Conservation (phyloP, 2,113 vertebrate genomes). For the Scopus umbretta region DNA sequence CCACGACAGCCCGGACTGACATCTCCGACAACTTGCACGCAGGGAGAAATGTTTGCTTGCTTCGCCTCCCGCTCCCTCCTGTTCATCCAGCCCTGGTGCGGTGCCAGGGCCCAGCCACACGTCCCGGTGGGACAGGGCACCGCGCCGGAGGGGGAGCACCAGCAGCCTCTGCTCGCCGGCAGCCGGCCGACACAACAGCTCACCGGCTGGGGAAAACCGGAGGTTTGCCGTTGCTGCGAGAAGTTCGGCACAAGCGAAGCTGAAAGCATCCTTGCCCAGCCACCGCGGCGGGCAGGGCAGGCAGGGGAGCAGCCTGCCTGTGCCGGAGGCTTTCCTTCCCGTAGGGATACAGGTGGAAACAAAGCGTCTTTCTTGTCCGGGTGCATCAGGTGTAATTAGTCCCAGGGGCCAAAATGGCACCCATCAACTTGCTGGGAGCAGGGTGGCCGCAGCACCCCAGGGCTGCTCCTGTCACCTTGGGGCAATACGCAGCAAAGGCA, state of each 20-base stretch:
- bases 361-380: neutral
- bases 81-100: neutral
- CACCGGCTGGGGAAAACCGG: neutral
- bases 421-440: neutral
- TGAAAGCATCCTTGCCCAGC: neutral
- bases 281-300: neutral
- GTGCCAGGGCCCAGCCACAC: neutral
- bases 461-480: neutral
- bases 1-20: neutral
- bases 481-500: rapidly evolving
- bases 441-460: neutral
- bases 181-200: neutral
- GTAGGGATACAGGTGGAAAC: neutral
- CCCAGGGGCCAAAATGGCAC: neutral
- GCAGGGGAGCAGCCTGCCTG: neutral
- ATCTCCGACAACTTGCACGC: neutral
- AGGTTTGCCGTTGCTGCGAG: neutral
- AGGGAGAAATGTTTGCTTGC: neutral
- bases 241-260: neutral
- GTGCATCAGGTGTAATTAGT: neutral
- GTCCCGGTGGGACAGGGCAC: neutral
- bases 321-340: neutral
- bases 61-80: neutral
- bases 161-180: neutral
- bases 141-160: neutral